Evolutionary conservation across 1,140 invertebrate species (phyloP), one percentile per base, ranked within the genome.

Genomic region (Megalonaias nervosa): DNA sequence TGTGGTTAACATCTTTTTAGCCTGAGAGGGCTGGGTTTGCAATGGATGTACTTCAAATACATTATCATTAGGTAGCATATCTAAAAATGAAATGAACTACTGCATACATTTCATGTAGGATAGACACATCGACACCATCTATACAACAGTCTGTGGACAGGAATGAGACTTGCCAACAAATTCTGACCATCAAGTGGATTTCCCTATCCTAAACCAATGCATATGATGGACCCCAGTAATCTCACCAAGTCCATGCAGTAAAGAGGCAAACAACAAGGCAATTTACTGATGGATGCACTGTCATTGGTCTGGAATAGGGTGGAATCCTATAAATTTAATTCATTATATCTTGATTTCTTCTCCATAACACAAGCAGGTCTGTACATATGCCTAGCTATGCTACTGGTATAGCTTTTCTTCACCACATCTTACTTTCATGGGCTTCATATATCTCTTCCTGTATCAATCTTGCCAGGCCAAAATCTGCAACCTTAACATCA

Each of bases 401-500:
- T 65, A 26, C 38, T 57, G 38, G 26, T 38, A 38, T 0, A 31
- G 38, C 31, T 31, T n/a, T 67, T 60, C 23, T 31, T 17, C 14
- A 48, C 21, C 38, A 66, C 31, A 62, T 68, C 80, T 84, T 89
- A 91, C 93, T 96, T 91, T 98, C 96, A 86, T 97, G 95, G 14
- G 97, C 97, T 90, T 97, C 98, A 89, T 99, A 99, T 88, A 98
- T 97, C 87, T 99, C 97, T 90, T 98, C 96, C 85, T 99, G 98
- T 12, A 99, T 95, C 79, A 90, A 70, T 81, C 98, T 93, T 9
- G 98, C 97, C 65, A 99, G 92, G 56, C 98, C 98, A 91, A 99
- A 99, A 92, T 99, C 98, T 85, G 96, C 98, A 82, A 99, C 98
- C 92, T 93, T 99, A 0, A 89, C 89, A 59, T 88, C 96, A 90